A percentile compares a stretch with the other conserved stretches of the same genome.
phyloP scores from a whole-genome alignment of 1,140 invertebrate species.

The Bicyclus anynana region DNA sequence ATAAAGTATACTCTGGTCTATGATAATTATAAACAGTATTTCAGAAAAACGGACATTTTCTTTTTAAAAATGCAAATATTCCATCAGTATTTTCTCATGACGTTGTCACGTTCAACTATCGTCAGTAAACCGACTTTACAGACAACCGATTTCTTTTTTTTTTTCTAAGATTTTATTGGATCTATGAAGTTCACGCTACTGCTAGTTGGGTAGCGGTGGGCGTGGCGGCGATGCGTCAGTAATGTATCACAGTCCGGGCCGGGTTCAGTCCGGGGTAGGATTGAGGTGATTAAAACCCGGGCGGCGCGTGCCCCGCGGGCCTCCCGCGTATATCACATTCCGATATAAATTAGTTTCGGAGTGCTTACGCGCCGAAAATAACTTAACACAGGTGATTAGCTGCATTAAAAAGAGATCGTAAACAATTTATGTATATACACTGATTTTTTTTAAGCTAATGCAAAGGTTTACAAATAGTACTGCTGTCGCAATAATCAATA shows the following conservation, averaged over 20 bases:
- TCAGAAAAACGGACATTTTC: no score
- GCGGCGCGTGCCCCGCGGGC: slow-evolving; percentile 56
- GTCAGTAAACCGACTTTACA: no score
- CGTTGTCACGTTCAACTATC: no score
- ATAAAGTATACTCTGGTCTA: no score
- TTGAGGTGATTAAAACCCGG: slow-evolving; percentile 65
- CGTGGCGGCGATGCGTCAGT: slow-evolving; percentile 47
- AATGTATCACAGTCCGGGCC: slow-evolving; percentile 47
- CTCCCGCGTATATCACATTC: slow-evolving; percentile 70
- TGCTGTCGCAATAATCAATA: no score
- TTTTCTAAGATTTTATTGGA: no score
- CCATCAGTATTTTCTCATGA: no score
- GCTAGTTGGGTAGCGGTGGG: slow-evolving; percentile 18
- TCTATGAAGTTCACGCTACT: not conserved
- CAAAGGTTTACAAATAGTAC: no score
- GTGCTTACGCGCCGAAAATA: slow-evolving; percentile 52
- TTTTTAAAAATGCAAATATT: no score
- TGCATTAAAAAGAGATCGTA: not conserved
- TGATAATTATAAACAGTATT: no score
- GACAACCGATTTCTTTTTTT: no score
- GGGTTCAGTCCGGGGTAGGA: slow-evolving; percentile 35
- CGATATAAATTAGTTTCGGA: slow-evolving; percentile 71
- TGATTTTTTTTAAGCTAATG: not conserved
- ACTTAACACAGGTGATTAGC: slow-evolving; percentile 17
- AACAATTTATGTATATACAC: not conserved